phyloP scores from a whole-genome alignment of 1,140 invertebrate genomes.

The Theocolax elegans region DNA sequence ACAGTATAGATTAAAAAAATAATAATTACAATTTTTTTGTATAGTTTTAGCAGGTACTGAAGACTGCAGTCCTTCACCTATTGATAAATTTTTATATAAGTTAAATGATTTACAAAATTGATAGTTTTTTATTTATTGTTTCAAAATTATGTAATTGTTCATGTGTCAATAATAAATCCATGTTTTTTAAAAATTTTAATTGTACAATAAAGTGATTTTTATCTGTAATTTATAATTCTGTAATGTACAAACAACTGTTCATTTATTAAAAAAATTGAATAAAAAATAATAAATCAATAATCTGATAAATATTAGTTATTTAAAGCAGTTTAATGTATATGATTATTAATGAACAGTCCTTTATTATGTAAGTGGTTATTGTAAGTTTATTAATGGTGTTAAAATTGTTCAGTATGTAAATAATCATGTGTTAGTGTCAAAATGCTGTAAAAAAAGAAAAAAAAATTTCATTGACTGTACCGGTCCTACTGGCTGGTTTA shows the following conservation, averaged over 20 bases:
- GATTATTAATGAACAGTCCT: not conserved
- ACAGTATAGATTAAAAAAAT: slow-evolving; percentile 41
- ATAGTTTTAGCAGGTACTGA: slow-evolving; percentile 57
- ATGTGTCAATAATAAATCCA: too few species aligned
- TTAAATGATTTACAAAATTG: too few species aligned
- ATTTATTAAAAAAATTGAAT: too few species aligned
- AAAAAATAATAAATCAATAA: not conserved
- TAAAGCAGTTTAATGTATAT: too few species aligned
- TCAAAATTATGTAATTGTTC: not conserved
- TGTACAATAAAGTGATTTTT: too few species aligned
- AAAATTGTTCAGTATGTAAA: not conserved
- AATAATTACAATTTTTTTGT: slow-evolving; percentile 64
- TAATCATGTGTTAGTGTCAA: slow-evolving; percentile 12
- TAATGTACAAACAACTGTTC: too few species aligned
- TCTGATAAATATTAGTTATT: not conserved
- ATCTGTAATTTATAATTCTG: too few species aligned
- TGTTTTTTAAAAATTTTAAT: not conserved
- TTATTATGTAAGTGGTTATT: not conserved
- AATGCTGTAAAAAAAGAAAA: slow-evolving; percentile 15
- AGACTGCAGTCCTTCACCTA: slow-evolving; percentile 60
- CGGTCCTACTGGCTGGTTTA: slow-evolving; percentile 62
- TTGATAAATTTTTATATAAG: slow-evolving; percentile 52
- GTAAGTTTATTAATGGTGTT: not conserved
- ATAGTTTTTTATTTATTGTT: too few species aligned
- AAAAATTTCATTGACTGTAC: slow-evolving; percentile 56